A percentile compares a stretch with the other conserved stretches of the same genome.
phyloP scores from a whole-genome alignment of 2,797 vertebrate species.

The Anguilla megastoma region DNA sequence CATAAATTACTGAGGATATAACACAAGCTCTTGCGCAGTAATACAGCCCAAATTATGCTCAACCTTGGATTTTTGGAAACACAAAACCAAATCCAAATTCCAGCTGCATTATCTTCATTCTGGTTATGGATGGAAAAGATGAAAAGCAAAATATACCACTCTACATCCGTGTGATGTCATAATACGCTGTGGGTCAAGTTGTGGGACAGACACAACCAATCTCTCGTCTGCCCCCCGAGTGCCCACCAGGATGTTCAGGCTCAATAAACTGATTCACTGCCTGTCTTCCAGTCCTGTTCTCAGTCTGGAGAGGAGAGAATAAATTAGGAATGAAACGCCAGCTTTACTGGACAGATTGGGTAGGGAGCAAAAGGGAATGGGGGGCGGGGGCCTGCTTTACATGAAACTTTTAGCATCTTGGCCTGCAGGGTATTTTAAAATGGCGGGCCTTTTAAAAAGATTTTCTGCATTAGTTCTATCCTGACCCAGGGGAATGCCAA shows the following conservation, averaged over 20 bases:
- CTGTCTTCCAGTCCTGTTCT: background rate
- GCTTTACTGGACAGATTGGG: background rate
- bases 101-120: background rate
- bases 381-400: background rate
- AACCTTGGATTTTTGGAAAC: background rate
- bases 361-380: background rate
- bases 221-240: background rate
- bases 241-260: slow-evolving; percentile 6
- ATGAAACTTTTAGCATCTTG: background rate
- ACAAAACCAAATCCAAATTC: background rate
- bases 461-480: background rate
- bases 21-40: background rate
- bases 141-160: background rate
- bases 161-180: background rate
- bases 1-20: background rate
- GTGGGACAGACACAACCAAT: background rate
- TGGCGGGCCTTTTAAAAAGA: background rate
- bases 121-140: background rate
- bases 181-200: background rate
- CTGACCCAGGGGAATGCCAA: background rate
- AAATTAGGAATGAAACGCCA: slow-evolving; percentile 6
- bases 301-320: background rate
- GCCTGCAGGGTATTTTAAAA: background rate
- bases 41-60: no score
- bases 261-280: background rate